These are phyloP conservation scores for Endomychus coccineus DNA, from an alignment of 2,888 invertebrate species.

Conservation along the genomic window DNA sequence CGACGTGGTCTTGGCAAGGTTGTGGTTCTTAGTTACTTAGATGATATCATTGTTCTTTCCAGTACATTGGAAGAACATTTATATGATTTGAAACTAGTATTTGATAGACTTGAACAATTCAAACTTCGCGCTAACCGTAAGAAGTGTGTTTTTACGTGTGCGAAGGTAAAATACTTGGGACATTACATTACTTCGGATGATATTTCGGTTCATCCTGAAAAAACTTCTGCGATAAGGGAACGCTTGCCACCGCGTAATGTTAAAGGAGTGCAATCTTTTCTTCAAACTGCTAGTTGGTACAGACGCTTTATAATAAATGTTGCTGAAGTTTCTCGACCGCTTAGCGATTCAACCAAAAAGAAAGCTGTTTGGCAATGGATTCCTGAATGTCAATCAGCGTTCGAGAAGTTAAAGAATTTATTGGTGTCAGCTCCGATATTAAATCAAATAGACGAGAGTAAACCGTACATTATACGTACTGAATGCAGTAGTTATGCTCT, in stretches of 20 bases:
- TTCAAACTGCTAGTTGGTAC: constrained; percentile 23
- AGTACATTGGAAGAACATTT: constrained; percentile 13
- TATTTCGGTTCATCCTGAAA: constrained; percentile 21
- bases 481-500: no score
- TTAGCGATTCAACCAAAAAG: constrained; percentile 11
- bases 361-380: no score
- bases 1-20: constrained; percentile 10
- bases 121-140: constrained; percentile 14
- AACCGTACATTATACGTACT: no score
- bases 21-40: constrained; percentile 10
- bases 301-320: constrained; percentile 18
- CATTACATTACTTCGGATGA: constrained; percentile 19
- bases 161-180: constrained; percentile 13
- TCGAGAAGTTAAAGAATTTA: no score
- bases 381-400: no score
- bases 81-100: constrained; percentile 9
- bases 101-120: constrained; percentile 10
- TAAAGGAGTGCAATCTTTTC: constrained; percentile 20
- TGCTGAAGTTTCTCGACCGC: constrained; percentile 16
- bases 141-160: constrained; percentile 15
- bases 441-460: no score
- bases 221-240: constrained; percentile 18
- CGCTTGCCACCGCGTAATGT: constrained; percentile 17
- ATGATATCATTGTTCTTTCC: constrained; percentile 17
- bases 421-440: no score